These are phyloP conservation scores for Dryomyza anilis DNA, from an alignment of 2,888 invertebrate genomes.

Conservation along the genomic window DNA sequence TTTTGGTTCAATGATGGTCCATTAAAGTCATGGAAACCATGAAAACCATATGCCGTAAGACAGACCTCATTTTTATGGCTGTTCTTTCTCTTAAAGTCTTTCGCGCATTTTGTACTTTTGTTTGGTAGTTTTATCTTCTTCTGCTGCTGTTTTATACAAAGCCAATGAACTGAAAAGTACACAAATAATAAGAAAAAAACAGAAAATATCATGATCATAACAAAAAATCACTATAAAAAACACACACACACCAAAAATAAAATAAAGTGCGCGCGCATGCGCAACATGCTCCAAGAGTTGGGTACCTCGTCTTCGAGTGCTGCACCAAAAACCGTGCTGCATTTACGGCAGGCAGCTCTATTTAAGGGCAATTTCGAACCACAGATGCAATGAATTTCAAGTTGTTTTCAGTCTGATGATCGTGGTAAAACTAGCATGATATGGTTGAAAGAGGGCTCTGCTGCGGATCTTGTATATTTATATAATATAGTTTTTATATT, in stretches of 20 bases:
- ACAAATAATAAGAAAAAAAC: neutral
- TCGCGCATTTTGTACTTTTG: no score
- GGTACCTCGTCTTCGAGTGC: neutral
- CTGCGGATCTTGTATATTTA: no score
- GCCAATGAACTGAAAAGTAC: slow-evolving; percentile 23
- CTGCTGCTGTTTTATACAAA: slow-evolving; percentile 2
- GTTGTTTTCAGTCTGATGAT: no score
- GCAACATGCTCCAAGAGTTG: slow-evolving; percentile 11
- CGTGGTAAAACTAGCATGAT: no score
- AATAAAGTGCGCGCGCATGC: slow-evolving; percentile 7
- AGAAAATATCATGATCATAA: neutral
- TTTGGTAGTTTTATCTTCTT: no score
- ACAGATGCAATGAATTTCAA: no score
- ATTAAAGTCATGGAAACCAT: neutral
- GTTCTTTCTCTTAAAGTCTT: neutral
- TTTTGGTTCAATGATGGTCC: neutral
- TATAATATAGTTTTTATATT: no score
- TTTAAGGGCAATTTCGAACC: neutral
- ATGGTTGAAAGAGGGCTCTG: no score
- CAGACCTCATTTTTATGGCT: slow-evolving; percentile 2
- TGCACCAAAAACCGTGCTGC: no score
- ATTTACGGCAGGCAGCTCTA: neutral
- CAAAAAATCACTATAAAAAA: neutral
- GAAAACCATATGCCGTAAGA: slow-evolving; percentile 7
- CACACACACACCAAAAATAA: neutral